phyloP scores from a whole-genome alignment of 1,140 invertebrate species.

The Ceratitis capitata region DNA sequence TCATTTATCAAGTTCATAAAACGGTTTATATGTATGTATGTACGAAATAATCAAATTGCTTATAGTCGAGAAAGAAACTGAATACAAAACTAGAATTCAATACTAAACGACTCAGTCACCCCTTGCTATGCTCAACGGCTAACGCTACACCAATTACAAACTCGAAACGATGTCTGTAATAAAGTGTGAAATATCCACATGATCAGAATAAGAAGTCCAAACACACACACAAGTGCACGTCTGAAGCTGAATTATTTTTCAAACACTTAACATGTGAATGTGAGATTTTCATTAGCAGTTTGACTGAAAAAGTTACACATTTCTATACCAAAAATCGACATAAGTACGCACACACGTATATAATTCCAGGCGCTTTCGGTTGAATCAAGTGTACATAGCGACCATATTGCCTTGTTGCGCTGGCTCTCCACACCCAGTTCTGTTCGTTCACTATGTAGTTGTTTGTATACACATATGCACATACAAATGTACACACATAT shows the following conservation, averaged over 20 bases:
- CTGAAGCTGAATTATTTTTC: background rate
- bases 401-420: background rate
- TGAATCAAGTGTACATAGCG: background rate
- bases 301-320: background rate
- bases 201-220: background rate
- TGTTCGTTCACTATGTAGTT: background rate
- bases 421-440: constrained; percentile 25
- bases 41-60: too few relatives aligned
- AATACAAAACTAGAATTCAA: background rate
- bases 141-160: background rate
- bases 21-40: too few relatives aligned
- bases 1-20: too few relatives aligned
- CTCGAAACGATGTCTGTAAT: background rate
- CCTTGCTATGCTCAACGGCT: constrained; percentile 5
- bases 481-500: background rate
- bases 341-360: background rate
- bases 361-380: background rate
- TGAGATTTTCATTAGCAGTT: constrained; percentile 17
- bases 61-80: too few relatives aligned
- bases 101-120: background rate
- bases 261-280: background rate
- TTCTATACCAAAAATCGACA: background rate
- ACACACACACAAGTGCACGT: too few relatives aligned
- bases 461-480: background rate
- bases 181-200: background rate